A percentile compares a stretch with the other conserved stretches of the same genome.
phyloP scores from a whole-genome alignment of 1,140 invertebrate genomes.

The Rhizoglyphus robini region DNA sequence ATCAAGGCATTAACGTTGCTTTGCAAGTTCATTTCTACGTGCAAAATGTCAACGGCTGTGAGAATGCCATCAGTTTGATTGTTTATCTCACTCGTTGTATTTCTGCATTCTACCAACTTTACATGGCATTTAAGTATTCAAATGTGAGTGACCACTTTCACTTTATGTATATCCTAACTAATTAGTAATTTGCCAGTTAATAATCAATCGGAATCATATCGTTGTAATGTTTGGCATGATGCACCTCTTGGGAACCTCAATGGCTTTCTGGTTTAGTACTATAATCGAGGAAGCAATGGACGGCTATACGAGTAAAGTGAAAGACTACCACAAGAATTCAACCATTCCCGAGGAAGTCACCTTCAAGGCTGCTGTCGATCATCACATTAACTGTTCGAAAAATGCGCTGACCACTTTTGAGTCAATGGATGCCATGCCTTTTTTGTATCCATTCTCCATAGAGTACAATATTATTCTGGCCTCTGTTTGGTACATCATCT shows the following conservation, averaged over 20 bases:
- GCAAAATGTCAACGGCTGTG: conserved; percentile 34
- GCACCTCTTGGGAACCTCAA: conserved; percentile 54
- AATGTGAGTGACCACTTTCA: conserved; percentile 36
- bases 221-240: conserved; percentile 51
- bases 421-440: conserved; percentile 30
- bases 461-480: conserved; percentile 59
- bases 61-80: conserved; percentile 37
- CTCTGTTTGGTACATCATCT: conserved; percentile 54
- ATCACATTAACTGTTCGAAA: conserved; percentile 13
- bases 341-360: background rate
- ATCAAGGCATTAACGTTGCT: conserved; percentile 47
- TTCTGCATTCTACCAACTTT: conserved; percentile 54
- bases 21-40: conserved; percentile 45
- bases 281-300: conserved; percentile 53
- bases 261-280: conserved; percentile 57
- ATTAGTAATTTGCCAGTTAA: conserved; percentile 25
- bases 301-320: conserved; percentile 22
- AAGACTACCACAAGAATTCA: background rate
- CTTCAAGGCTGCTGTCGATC: background rate
- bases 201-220: conserved; percentile 43
- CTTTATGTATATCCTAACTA: background rate
- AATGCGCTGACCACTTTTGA: conserved; percentile 19
- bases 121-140: conserved; percentile 60
- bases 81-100: conserved; percentile 49
- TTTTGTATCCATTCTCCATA: conserved; percentile 57